Percentiles rank a stretch among this genome's conserved stretches.
Evolutionary conservation across 2,113 vertebrate genomes (phyloP).

Genomic region (Gopherus flavomarginatus): DNA sequence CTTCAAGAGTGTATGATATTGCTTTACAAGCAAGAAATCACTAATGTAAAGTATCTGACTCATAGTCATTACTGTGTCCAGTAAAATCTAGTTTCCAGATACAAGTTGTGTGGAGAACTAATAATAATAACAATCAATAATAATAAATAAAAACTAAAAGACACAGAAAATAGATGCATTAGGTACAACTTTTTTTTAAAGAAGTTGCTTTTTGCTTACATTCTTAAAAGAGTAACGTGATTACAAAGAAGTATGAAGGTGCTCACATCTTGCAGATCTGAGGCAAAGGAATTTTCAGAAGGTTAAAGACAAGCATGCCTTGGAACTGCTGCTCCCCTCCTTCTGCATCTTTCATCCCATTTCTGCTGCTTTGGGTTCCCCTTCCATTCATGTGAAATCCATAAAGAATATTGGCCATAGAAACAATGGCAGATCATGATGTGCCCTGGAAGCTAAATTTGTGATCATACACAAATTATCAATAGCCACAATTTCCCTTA

Average conservation of each 20-base stretch:
- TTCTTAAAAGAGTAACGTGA: background rate
- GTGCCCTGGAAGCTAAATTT: background rate
- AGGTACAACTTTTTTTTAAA: background rate
- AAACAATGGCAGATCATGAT: background rate
- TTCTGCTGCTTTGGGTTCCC: background rate
- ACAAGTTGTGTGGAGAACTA: background rate
- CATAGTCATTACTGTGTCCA: background rate
- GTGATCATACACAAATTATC: background rate
- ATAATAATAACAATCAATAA: background rate
- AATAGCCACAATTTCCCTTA: slow-evolving; percentile 4
- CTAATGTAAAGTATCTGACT: background rate
- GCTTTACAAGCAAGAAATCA: background rate
- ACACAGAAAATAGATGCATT: background rate
- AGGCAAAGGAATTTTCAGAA: background rate
- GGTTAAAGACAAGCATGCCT: background rate
- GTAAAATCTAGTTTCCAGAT: background rate
- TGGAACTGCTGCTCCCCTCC: background rate
- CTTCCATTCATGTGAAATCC: background rate
- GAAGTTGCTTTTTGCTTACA: background rate
- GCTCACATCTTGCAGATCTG: background rate
- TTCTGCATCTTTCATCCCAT: background rate
- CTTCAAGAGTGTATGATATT: background rate
- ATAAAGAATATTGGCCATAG: background rate
- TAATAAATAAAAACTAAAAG: background rate
- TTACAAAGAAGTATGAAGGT: background rate